Evolutionary conservation across 2,113 vertebrate genomes (phyloP).

Genomic region (Phasianus colchicus): DNA sequence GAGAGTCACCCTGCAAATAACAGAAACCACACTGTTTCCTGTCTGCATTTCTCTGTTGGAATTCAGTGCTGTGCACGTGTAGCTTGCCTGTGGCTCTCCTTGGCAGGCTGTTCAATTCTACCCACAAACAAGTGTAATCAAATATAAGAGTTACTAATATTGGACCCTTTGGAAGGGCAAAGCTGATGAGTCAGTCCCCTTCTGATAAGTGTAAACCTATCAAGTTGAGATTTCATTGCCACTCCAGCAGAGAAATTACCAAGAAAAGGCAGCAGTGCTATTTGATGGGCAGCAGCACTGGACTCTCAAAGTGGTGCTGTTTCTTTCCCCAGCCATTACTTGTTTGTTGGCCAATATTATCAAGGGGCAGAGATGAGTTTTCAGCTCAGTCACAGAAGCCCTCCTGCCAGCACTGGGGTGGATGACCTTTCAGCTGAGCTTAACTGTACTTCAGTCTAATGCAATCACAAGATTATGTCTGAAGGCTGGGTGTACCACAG

Average conservation of each 20-base stretch:
- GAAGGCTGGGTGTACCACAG: not conserved
- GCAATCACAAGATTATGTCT: not conserved
- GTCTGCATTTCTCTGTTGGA: not conserved
- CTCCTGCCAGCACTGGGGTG: not conserved
- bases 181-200: not conserved
- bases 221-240: not conserved
- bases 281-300: not conserved
- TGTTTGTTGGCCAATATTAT: not conserved
- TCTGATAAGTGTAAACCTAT: not conserved
- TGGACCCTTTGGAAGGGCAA: not conserved
- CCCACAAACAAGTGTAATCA: not conserved
- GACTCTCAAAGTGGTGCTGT: not conserved
- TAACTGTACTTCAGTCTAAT: not conserved
- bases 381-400: not conserved
- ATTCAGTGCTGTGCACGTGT: fast-evolving
- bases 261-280: not conserved
- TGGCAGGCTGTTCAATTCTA: not conserved
- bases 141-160: not conserved
- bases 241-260: not conserved
- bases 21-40: not conserved
- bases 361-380: not conserved
- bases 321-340: not conserved
- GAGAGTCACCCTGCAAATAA: fast-evolving
- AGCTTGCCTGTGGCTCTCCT: not conserved
- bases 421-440: not conserved